A percentile compares a stretch with the other conserved stretches of the same genome.
Evolutionary conservation across 2,797 vertebrate genomes (phyloP).

Genomic region (Megaceryle alcyon): DNA sequence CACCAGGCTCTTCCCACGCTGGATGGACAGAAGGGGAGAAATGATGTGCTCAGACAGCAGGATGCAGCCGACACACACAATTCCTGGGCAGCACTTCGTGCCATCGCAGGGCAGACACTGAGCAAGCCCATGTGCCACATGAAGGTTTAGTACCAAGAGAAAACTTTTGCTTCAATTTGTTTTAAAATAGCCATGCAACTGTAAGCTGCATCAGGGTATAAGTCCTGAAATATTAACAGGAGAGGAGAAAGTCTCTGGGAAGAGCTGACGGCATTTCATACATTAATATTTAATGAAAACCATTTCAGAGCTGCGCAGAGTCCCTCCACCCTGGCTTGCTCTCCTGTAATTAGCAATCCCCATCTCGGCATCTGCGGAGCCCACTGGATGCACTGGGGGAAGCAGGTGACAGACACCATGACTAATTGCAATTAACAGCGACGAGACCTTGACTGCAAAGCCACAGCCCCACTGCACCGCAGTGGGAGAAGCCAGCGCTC

Average conservation of each 20-base stretch:
- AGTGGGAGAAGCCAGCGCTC: not conserved
- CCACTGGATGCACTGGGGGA: not conserved
- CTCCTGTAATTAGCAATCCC: not conserved
- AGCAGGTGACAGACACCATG: not conserved
- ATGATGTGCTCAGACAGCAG: fast-evolving
- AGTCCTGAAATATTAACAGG: slow-evolving; percentile 32
- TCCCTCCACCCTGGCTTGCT: not conserved
- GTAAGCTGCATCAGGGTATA: not conserved
- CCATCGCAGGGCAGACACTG: fast-evolving
- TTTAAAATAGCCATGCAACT: not conserved
- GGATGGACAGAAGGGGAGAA: not conserved
- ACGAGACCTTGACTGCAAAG: not conserved
- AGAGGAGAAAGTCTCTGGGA: not conserved
- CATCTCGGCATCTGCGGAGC: not conserved
- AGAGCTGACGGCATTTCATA: slow-evolving; percentile 29
- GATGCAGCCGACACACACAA: fast-evolving
- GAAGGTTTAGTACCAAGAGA: not conserved
- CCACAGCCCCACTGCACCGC: fast-evolving
- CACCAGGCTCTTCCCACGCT: slow-evolving; percentile 90
- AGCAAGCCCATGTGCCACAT: fast-evolving
- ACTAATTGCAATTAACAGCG: not conserved
- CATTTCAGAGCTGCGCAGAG: not conserved
- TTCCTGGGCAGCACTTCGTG: fast-evolving
- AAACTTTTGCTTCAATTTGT: not conserved
- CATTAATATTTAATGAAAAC: slow-evolving; percentile 10